Evolutionary conservation across 2,113 vertebrate species (phyloP), one percentile per base, ranked within the genome.

Genomic region (Leptosomus discolor): DNA sequence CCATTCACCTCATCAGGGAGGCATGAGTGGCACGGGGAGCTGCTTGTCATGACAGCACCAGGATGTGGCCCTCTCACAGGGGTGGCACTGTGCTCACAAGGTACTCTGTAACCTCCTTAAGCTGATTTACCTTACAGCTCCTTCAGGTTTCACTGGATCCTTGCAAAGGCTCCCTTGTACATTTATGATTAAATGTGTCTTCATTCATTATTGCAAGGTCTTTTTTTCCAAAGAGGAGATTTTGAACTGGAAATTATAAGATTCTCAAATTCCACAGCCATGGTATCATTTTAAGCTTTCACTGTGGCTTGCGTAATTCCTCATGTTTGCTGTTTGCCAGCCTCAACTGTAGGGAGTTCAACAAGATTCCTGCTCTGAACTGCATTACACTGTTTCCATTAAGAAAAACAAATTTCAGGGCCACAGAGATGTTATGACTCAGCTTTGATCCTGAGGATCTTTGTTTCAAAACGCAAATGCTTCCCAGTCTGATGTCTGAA

Each of bases 321-420:
- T 91, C 51, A 36, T 75, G 50, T 89, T 95, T 94, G 65, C 39
- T 87, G 19, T 77, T 93, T 89, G 86, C 58, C 88, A 89, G 76
- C 48, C 29, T 89, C 43, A 57, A 87, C 48, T 2, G 51, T 41
- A 78, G 39, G 7, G 69, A 92, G 43, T 91, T 89, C 92, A 92
- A 73, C 37, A 71, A 61, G 65, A 93, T 94, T 91, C 74, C 83
- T 91, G 48, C 41, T 87, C 76, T 76, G 48, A 94, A 60, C 64
- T 11, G 2, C 71, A 24, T 89, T 91, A 92, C 41, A 34, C 53
- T 85, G 56, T 61, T 94, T 84, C 86, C 61, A 94, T 92, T 94
- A 96, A 82, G 69, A 91, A 94, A 95, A 94, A 92, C 73, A 97
- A 89, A 84, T 92, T 92, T 94, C 83, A 92, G 45, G 76, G 69